phyloP scores from a whole-genome alignment of 1,140 invertebrate species.

The Pseudachorutes palmiensis region DNA sequence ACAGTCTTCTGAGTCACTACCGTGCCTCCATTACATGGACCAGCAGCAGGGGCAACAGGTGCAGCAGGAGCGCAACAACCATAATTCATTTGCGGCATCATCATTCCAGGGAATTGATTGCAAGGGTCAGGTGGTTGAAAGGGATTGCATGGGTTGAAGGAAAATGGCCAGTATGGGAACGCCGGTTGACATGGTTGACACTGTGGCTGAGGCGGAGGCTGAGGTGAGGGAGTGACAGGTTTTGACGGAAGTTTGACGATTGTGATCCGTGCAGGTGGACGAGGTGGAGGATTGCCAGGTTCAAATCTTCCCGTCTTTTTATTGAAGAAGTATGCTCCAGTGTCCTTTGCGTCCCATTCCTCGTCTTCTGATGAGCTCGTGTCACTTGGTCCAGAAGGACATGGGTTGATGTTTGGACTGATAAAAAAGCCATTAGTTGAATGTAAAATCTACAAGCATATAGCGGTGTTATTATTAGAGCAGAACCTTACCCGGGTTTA shows the following conservation, averaged over 20 bases:
- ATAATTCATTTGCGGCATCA: not conserved
- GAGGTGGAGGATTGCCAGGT: not conserved
- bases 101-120: not conserved
- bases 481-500: not conserved
- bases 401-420: not conserved
- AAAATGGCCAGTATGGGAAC: not conserved
- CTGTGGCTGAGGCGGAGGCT: not conserved
- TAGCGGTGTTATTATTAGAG: not conserved
- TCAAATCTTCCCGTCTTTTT: conserved; percentile 1
- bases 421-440: not conserved
- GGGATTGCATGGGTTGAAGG: no score
- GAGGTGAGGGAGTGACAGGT: not conserved
- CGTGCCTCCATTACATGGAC: not conserved
- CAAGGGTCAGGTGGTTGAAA: not conserved
- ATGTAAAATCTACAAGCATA: not conserved
- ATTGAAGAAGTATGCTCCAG: not conserved
- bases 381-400: not conserved
- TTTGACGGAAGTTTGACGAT: not conserved
- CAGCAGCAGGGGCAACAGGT: not conserved
- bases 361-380: not conserved
- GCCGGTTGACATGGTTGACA: not conserved
- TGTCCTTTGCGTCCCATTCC: conserved; percentile 2
- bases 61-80: not conserved
- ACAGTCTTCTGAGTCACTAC: not conserved
- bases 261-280: not conserved